Evolutionary conservation across 2,113 vertebrate species (phyloP).

Genomic region (Meleagris gallopavo): DNA sequence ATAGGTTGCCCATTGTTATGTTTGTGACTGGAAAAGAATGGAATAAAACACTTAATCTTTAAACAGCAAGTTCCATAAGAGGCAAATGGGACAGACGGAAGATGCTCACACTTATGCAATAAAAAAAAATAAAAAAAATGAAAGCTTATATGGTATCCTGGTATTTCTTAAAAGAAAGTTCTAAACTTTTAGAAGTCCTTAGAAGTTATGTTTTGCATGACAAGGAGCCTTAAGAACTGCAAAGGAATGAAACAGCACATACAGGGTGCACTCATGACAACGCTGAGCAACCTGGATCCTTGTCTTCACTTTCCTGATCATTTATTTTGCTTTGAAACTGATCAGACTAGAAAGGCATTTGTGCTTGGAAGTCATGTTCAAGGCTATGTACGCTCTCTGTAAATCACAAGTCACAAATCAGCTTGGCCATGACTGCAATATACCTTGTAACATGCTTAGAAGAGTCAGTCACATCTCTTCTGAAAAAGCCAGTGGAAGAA

Average conservation of each 20-base stretch:
- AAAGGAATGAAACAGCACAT: not conserved
- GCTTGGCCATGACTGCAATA: not conserved
- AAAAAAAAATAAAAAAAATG: too few relatives aligned
- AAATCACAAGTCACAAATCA: not conserved
- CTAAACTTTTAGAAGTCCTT: not conserved
- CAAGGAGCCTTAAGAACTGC: not conserved
- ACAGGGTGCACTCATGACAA: not conserved
- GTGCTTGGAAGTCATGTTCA: not conserved
- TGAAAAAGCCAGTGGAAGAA: not conserved
- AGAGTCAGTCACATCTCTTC: not conserved
- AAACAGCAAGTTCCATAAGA: not conserved
- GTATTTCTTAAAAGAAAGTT: not conserved
- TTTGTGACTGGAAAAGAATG: constrained; percentile 79
- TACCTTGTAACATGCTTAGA: not conserved
- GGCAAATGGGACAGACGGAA: not conserved
- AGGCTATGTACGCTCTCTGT: not conserved
- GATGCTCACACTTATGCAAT: not conserved
- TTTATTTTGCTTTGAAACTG: not conserved
- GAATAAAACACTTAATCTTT: not conserved
- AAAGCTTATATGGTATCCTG: not conserved
- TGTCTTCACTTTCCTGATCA: not conserved
- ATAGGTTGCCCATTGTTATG: constrained; percentile 90
- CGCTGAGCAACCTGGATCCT: not conserved
- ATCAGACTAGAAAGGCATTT: not conserved
- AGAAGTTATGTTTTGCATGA: not conserved